These are phyloP conservation scores for Myotis planiceps DNA, from an alignment of 2,797 vertebrate species.

Conservation along the genomic window DNA sequence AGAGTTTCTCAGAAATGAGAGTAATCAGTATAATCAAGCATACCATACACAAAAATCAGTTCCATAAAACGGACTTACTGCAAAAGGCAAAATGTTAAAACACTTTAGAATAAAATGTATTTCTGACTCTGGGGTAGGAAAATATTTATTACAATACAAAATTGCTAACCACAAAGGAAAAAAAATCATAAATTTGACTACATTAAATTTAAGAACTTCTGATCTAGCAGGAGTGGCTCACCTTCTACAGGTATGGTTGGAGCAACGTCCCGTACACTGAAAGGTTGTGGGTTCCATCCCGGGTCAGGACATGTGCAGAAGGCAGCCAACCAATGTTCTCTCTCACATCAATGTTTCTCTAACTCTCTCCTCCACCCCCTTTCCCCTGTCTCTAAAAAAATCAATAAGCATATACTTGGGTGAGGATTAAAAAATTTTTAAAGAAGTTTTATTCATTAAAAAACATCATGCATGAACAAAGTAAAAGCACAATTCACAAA, in stretches of 20 bases:
- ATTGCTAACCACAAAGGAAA: not conserved
- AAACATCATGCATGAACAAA: not conserved
- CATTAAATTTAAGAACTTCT: not conserved
- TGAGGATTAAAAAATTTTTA: not conserved
- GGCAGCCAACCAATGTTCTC: too few relatives aligned
- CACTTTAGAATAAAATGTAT: not conserved
- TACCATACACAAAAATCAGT: not conserved
- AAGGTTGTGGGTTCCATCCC: too few relatives aligned
- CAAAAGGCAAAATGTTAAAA: not conserved
- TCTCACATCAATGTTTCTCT: too few relatives aligned
- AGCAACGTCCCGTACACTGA: too few relatives aligned
- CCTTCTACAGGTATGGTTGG: too few relatives aligned
- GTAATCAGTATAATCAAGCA: not conserved
- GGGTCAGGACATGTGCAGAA: too few relatives aligned
- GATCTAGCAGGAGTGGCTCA: too few relatives aligned
- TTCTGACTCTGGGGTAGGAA: not conserved
- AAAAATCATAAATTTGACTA: not conserved
- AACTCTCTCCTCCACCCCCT: too few relatives aligned
- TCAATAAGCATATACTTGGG: too few relatives aligned
- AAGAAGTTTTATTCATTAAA: not conserved
- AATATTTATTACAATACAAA: not conserved
- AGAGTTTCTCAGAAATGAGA: not conserved
- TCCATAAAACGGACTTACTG: not conserved
- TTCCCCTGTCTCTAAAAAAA: too few relatives aligned
- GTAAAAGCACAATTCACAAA: not conserved